Conservation (phyloP, 2,888 invertebrate species). For the Artemia sinica region DNA sequence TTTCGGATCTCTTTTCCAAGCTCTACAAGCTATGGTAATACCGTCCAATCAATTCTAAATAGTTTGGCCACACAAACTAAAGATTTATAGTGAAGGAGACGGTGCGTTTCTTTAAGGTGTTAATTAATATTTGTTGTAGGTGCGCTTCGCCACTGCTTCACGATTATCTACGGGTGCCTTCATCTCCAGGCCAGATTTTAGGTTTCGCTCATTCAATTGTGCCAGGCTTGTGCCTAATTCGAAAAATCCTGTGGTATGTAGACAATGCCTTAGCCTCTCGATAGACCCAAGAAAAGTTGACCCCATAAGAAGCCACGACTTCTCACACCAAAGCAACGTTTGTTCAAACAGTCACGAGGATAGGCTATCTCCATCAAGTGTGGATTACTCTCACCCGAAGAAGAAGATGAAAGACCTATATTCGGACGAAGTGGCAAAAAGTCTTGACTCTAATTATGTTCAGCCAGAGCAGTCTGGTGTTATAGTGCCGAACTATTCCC, state of each 20-base stretch:
- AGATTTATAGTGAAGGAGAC: too few relatives aligned
- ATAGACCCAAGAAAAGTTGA: background rate
- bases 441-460: too few relatives aligned
- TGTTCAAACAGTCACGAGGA: too few relatives aligned
- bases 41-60: too few relatives aligned
- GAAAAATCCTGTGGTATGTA: background rate
- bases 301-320: conserved; percentile 4
- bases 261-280: background rate
- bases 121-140: background rate
- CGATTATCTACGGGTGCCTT: conserved; percentile 1
- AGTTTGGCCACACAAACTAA: too few relatives aligned
- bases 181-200: background rate
- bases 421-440: too few relatives aligned
- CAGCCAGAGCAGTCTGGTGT: too few relatives aligned
- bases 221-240: conserved; percentile 1
- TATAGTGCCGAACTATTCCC: too few relatives aligned
- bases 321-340: background rate
- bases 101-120: background rate
- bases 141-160: background rate
- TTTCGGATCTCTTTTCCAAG: too few relatives aligned
- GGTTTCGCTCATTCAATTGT: conserved; percentile 9
- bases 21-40: too few relatives aligned
- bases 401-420: background rate
- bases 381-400: conserved; percentile 8
- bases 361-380: background rate